Evolutionary conservation across 2,888 invertebrate genomes (phyloP).

Genomic region (Agrotis segetum): DNA sequence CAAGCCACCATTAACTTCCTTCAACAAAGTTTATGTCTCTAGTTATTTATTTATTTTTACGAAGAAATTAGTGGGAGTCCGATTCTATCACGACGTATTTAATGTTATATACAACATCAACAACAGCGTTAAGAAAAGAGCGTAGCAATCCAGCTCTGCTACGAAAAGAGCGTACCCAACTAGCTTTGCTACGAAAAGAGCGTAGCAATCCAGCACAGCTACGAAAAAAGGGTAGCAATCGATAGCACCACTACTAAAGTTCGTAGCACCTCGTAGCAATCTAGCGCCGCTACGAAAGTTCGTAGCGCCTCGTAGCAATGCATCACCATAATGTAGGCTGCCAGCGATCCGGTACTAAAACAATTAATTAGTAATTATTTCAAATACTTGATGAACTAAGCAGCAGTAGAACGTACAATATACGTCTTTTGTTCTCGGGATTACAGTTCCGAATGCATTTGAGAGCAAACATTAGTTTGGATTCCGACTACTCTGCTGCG

Average conservation of each 20-base stretch:
- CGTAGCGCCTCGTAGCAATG: constrained; percentile 30
- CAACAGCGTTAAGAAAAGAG: not conserved
- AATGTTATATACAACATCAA: not conserved
- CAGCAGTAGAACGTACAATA: not conserved
- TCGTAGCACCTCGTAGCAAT: constrained; percentile 15
- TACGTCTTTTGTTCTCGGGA: constrained; percentile 33
- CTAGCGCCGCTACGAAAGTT: constrained; percentile 1
- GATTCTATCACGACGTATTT: no score
- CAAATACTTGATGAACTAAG: constrained; percentile 33
- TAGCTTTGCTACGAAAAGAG: not conserved
- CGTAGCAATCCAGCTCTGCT: constrained; percentile 1
- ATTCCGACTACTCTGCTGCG: not conserved
- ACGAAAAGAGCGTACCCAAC: constrained; percentile 17
- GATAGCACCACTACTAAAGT: not conserved
- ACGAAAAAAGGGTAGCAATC: constrained; percentile 15
- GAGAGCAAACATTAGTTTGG: constrained; percentile 19
- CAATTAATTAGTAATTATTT: constrained; percentile 30
- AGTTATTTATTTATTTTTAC: not conserved
- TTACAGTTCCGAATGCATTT: constrained; percentile 34
- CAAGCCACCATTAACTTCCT: not conserved
- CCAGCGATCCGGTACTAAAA: not conserved
- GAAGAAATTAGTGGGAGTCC: not conserved
- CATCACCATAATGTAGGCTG: not conserved
- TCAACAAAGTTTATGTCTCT: not conserved
- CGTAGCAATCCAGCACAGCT: constrained; percentile 10